Evolutionary conservation across 2,888 invertebrate genomes (phyloP).

Genomic region (Amiota mariae): DNA sequence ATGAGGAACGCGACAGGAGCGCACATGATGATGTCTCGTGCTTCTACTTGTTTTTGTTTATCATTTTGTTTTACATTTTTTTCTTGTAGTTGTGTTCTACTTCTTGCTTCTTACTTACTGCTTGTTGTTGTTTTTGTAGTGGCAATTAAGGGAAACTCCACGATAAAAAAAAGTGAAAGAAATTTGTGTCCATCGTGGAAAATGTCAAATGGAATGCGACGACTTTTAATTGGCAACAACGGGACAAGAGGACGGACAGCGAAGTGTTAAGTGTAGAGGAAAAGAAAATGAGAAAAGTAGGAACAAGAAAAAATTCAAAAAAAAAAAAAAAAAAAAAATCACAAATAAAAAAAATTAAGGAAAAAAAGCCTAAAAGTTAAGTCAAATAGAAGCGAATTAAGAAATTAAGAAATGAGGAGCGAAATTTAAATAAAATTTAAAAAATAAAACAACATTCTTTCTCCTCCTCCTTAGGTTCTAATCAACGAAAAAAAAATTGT

Average conservation of each 20-base stretch:
- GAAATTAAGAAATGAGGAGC: no score
- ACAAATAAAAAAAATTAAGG: slow-evolving; percentile 2
- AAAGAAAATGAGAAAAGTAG: not conserved
- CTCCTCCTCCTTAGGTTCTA: no score
- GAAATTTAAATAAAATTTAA: no score
- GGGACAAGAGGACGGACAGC: not conserved
- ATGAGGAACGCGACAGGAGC: no score
- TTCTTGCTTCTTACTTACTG: not conserved
- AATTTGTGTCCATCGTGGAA: slow-evolving; percentile 5
- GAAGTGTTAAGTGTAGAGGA: not conserved
- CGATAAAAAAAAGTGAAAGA: not conserved
- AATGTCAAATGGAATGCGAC: slow-evolving; percentile 11
- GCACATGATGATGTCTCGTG: no score
- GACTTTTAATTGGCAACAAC: slow-evolving; percentile 27
- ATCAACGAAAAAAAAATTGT: no score
- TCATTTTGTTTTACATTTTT: no score
- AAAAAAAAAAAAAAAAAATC: not conserved
- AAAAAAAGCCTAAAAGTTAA: not conserved
- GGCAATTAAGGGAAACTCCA: slow-evolving; percentile 25
- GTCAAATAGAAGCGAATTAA: not conserved
- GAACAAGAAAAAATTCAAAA: slow-evolving; percentile 11
- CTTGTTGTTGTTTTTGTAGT: not conserved
- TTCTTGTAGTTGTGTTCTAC: no score
- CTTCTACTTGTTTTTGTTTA: no score
- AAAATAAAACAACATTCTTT: no score